Evolutionary conservation across 2,888 invertebrate genomes (phyloP).

Genomic region (Venustoraphidia nigricollis): DNA sequence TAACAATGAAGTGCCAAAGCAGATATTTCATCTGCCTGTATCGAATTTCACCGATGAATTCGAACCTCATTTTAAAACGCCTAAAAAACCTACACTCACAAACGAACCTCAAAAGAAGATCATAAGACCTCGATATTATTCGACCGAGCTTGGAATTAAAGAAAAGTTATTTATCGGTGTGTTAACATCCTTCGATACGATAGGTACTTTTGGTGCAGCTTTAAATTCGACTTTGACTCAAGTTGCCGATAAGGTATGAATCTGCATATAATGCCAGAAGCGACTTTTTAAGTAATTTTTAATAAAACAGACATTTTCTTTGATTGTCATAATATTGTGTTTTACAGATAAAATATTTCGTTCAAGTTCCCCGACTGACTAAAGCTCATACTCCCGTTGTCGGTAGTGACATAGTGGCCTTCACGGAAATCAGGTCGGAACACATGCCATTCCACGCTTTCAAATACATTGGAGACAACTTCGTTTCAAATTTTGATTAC

Average conservation of each 20-base stretch:
- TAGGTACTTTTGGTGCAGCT: slow-evolving; percentile 58
- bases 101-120: slow-evolving; percentile 32
- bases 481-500: slow-evolving; percentile 80
- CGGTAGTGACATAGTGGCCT: slow-evolving; percentile 58
- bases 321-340: neutral
- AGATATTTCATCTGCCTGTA: too few species aligned
- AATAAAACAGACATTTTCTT: neutral
- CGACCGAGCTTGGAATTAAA: slow-evolving; percentile 85
- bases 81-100: slow-evolving; percentile 26
- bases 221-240: slow-evolving; percentile 81
- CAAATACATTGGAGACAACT: slow-evolving; percentile 81
- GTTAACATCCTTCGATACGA: slow-evolving; percentile 58
- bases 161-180: slow-evolving; percentile 80
- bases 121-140: slow-evolving; percentile 80
- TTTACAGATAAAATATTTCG: slow-evolving; percentile 26
- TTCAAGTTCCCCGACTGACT: slow-evolving; percentile 26
- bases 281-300: slow-evolving; percentile 26
- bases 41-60: neutral
- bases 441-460: slow-evolving; percentile 75
- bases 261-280: slow-evolving; percentile 45
- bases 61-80: slow-evolving; percentile 13
- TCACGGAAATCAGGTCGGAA: slow-evolving; percentile 62
- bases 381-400: slow-evolving; percentile 22
- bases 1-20: too few species aligned
- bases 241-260: slow-evolving; percentile 67